Evolutionary conservation across 2,888 invertebrate genomes (phyloP), one percentile per base, ranked within the genome.

Genomic region (Leptura quadrifasciata): DNA sequence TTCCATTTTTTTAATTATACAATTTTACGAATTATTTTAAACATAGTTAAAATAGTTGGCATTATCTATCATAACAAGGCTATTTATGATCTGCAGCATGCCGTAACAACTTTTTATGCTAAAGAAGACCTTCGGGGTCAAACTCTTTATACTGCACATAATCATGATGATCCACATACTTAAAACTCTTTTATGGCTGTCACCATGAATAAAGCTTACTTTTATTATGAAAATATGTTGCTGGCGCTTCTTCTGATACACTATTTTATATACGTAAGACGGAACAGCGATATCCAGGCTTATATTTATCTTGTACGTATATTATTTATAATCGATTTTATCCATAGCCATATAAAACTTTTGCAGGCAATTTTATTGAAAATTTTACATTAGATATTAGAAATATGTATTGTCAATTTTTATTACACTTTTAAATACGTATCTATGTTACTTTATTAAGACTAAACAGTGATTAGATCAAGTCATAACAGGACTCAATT

Each of bases 181-280:
- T 82, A 80, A 79, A 80, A 80, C 80, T 81, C 82, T 81, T 82
- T 81, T 81, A 83, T 79, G 75, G 78, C 79, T 70, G 68, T 74
- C 72, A 73, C 75, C 75, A 74, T 76, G 76, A 75, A 81, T 78
- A 77, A 77, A 77, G 82, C 79, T 77, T 79, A 76, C 77, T 79
- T 80, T 80, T 80, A 79, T 81, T 79, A 81, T 76, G 79, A 78
- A 80, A 81, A 82, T 81, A 74, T 69, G 76, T 75, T 52, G 64
- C 74, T 70, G 54, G 54, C 15, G 63, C 21, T 63, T 35, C 35
- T 58, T 20, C 63, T 63, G 17, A 39, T 35, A 35, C 58, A 39
- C 39, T 58, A 69, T 57, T 69, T 69, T 69, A 69, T 69, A 69
- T 69, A 69, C 69, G 58, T 69, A 35, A 69, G 39, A 35, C 35